Percentiles rank a stretch among this genome's conserved stretches.
Evolutionary conservation across 2,888 invertebrate species (phyloP).

Genomic region (Melieria omissa): DNA sequence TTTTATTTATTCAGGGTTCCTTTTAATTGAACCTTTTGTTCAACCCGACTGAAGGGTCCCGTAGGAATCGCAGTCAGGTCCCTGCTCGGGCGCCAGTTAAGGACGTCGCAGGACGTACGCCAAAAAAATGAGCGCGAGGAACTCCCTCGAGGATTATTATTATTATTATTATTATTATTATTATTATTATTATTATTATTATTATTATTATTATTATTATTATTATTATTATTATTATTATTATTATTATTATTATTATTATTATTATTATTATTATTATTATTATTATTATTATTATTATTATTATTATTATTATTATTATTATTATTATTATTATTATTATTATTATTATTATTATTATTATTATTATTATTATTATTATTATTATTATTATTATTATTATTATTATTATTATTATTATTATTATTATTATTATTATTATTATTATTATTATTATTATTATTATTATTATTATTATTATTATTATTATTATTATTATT

Average conservation of each 20-base stretch:
- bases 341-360: slow-evolving; percentile 20
- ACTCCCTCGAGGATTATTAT: slow-evolving; percentile 7
- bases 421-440: slow-evolving; percentile 17
- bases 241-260: slow-evolving; percentile 15
- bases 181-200: slow-evolving; percentile 15
- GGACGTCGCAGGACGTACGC: too few species aligned
- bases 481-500: slow-evolving; percentile 19
- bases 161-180: slow-evolving; percentile 18
- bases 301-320: slow-evolving; percentile 16
- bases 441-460: slow-evolving; percentile 19
- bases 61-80: too few species aligned
- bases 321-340: slow-evolving; percentile 20
- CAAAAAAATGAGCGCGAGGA: too few species aligned
- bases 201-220: slow-evolving; percentile 17
- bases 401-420: slow-evolving; percentile 19
- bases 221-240: slow-evolving; percentile 16
- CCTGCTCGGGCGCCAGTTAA: too few species aligned
- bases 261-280: slow-evolving; percentile 19
- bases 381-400: slow-evolving; percentile 19
- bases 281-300: slow-evolving; percentile 19
- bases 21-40: too few species aligned
- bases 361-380: slow-evolving; percentile 12
- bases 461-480: slow-evolving; percentile 20
- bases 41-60: too few species aligned
- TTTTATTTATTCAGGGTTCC: too few species aligned